Percentiles rank a stretch among this genome's conserved stretches.
Evolutionary conservation across 1,140 invertebrate genomes (phyloP).

Genomic region (Atta texana): DNA sequence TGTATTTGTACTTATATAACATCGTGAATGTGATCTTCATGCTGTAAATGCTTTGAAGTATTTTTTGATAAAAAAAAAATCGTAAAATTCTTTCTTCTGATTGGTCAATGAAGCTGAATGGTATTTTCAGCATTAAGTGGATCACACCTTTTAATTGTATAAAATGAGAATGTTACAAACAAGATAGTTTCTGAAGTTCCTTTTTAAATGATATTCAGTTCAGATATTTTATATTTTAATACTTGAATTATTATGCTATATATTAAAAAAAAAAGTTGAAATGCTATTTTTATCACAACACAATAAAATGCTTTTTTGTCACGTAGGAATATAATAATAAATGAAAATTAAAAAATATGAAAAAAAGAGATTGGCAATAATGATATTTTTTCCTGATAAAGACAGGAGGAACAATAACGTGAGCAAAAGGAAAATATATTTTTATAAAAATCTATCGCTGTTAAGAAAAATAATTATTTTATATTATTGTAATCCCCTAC

Average conservation of each 20-base stretch:
- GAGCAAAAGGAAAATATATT: not conserved
- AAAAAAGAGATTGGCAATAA: conserved; percentile 3
- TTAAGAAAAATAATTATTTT: not conserved
- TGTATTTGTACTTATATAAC: conserved; percentile 69
- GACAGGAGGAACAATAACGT: conserved; percentile 13
- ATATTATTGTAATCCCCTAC: not conserved
- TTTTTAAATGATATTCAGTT: not conserved
- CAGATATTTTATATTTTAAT: not conserved
- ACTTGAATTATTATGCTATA: conserved; percentile 5
- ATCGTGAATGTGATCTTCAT: not conserved
- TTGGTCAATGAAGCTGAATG: too few relatives aligned
- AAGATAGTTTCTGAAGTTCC: not conserved
- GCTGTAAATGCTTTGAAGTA: too few relatives aligned
- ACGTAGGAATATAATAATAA: not conserved
- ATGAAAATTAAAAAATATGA: conserved; percentile 3
- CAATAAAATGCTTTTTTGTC: not conserved
- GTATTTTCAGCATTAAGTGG: too few relatives aligned
- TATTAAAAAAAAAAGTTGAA: conserved; percentile 13
- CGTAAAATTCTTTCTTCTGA: too few relatives aligned
- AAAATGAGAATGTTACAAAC: conserved; percentile 25
- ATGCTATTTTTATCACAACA: conserved; percentile 29
- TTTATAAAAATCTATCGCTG: conserved; percentile 14
- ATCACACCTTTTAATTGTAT: conserved; percentile 25
- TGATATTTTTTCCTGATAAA: conserved; percentile 12
- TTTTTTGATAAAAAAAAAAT: too few relatives aligned